Evolutionary conservation across 2,797 vertebrate genomes (phyloP).

Genomic region (Enteromius paludinosus): DNA sequence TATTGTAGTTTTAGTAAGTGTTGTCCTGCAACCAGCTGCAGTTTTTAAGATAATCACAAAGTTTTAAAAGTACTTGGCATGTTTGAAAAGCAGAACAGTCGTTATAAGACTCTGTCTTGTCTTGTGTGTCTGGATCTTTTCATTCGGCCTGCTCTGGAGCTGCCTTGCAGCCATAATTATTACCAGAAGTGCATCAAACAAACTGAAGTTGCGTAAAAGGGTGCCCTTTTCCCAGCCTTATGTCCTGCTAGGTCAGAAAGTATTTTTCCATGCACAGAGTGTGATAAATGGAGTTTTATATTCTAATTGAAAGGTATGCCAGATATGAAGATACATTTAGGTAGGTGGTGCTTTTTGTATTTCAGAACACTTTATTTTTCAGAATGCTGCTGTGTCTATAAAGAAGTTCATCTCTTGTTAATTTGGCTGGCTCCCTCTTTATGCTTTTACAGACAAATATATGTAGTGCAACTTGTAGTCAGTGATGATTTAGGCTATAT

Average conservation of each 20-base stretch:
- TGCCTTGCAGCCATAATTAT: slow-evolving; percentile 61
- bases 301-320: slow-evolving; percentile 2
- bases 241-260: slow-evolving; percentile 42
- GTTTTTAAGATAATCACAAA: background rate
- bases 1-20: background rate
- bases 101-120: slow-evolving; percentile 47
- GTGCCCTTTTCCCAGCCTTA: slow-evolving; percentile 54
- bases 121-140: slow-evolving; percentile 58
- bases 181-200: slow-evolving; percentile 64
- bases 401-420: background rate
- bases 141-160: slow-evolving; percentile 50
- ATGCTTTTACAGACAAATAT: background rate
- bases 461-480: background rate
- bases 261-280: slow-evolving; percentile 13
- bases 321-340: background rate
- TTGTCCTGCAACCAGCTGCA: background rate
- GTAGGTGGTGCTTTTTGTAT: background rate
- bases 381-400: background rate
- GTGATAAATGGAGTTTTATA: slow-evolving; percentile 22
- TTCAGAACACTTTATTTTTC: background rate
- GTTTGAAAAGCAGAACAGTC: slow-evolving; percentile 28
- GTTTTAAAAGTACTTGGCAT: background rate
- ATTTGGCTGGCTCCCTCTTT: background rate
- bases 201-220: slow-evolving; percentile 49
- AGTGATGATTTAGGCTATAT: background rate